Base-by-base conservation (phyloP, 2,888 invertebrate genomes). In the Theodoxus fluviatilis region DNA sequence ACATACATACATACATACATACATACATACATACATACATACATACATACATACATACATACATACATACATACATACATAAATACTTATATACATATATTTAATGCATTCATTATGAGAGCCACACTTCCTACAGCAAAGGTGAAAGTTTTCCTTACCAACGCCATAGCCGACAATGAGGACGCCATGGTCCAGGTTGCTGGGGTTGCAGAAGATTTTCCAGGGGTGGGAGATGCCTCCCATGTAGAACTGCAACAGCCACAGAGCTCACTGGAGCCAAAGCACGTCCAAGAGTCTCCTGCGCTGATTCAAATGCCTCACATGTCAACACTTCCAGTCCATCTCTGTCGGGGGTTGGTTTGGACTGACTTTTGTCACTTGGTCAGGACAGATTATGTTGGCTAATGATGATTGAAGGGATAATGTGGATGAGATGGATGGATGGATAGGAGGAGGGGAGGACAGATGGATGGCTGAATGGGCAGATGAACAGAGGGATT, bases 201-300 rank as follows among this genome's bases (percentile, higher is more conserved):
- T 89, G 1, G 93, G 92, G 80, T 89, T 91, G 87, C 95, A 96
- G 18, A 97, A 89, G 80, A 93, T 90, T 82, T 92, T 93, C 91
- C 92, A 93, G 0, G 97, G 97, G 89, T 98, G 96, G 0, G 96
- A 95, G 18, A 98, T 91, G 9, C 98, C 98, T 2, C 96, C 96
- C 82, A 94, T 90, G 86, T 98, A 98, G 87, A 97, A 96, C 90
- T 96, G 93, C 43, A 85, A 85, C 47, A 63, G 63, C n/a, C n/a
- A n/a, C n/a, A n/a, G n/a, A n/a, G n/a, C n/a, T n/a, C n/a, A n/a
- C n/a, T n/a, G n/a, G n/a, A n/a, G n/a, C n/a, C n/a, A n/a, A n/a
- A n/a, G n/a, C n/a, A n/a, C n/a, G n/a, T n/a, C n/a, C n/a, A n/a
- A n/a, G n/a, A n/a, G n/a, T n/a, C n/a, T n/a, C n/a, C n/a, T n/a